Evolutionary conservation across 2,888 invertebrate species (phyloP).

Genomic region (Drosophila helvetica): DNA sequence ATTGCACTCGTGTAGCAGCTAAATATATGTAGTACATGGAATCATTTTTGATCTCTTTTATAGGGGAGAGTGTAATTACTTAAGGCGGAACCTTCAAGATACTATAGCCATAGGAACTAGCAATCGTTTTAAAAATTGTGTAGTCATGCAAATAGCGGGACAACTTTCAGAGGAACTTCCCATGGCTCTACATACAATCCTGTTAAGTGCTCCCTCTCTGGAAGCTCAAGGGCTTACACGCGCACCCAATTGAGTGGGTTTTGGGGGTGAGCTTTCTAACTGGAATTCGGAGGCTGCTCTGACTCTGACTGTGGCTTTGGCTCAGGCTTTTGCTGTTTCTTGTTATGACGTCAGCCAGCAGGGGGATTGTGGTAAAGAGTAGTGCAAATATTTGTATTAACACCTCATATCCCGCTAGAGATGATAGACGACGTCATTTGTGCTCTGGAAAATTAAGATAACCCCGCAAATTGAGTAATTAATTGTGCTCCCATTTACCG

Average conservation of each 20-base stretch:
- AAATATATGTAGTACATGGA: no score
- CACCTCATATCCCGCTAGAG: conserved; percentile 33
- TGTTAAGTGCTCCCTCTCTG: neutral
- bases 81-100: no score
- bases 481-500: conserved; percentile 20
- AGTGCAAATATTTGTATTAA: conserved; percentile 39
- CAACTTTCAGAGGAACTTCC: neutral
- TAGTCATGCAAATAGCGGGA: no score
- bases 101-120: no score
- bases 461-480: conserved; percentile 38
- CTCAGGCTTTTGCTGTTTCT: conserved; percentile 1
- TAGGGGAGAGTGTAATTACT: no score
- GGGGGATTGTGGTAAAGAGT: conserved; percentile 34
- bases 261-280: conserved; percentile 25
- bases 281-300: neutral
- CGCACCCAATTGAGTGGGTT: conserved; percentile 7
- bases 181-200: neutral
- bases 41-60: no score
- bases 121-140: no score
- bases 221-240: conserved; percentile 36
- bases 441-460: conserved; percentile 34
- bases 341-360: conserved; percentile 53
- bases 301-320: neutral
- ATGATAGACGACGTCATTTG: conserved; percentile 45
- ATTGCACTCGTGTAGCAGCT: no score